phyloP scores from a whole-genome alignment of 2,113 vertebrate genomes.

The Semnornis frantzii region DNA sequence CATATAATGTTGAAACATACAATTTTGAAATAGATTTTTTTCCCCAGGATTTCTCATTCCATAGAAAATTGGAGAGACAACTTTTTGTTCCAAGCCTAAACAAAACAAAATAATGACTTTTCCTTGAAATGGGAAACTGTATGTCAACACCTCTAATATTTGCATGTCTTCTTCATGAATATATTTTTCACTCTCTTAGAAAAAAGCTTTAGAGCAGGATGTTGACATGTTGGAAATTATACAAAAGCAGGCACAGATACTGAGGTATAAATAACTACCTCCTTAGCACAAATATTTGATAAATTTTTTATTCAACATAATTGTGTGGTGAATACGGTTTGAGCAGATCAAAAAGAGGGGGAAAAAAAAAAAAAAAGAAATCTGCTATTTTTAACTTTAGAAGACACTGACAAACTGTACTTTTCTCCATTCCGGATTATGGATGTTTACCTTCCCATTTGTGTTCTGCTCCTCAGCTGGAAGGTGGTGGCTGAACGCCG shows the following conservation, averaged over 20 bases:
- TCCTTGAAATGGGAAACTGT: background rate
- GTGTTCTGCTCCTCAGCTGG: background rate
- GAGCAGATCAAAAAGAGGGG: background rate
- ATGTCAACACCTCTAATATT: background rate
- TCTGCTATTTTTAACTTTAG: background rate
- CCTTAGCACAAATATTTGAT: background rate
- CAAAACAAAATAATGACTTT: background rate
- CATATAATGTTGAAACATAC: background rate
- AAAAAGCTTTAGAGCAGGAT: background rate
- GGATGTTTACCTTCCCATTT: background rate
- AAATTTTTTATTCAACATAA: accelerated
- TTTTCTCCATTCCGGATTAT: background rate
- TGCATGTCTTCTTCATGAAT: background rate
- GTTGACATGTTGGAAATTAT: background rate
- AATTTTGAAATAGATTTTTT: background rate
- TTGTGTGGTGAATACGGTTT: background rate
- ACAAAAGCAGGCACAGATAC: background rate
- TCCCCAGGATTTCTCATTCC: background rate
- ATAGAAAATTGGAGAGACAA: background rate
- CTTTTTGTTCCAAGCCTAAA: background rate
- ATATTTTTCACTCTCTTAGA: background rate
- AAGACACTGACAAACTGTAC: background rate
- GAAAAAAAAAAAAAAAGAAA: background rate
- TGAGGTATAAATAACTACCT: background rate
- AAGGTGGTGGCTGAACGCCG: background rate